Percentiles rank a stretch among this genome's conserved stretches.
phyloP scores from a whole-genome alignment of 2,113 vertebrate genomes.

The Mus pahari region DNA sequence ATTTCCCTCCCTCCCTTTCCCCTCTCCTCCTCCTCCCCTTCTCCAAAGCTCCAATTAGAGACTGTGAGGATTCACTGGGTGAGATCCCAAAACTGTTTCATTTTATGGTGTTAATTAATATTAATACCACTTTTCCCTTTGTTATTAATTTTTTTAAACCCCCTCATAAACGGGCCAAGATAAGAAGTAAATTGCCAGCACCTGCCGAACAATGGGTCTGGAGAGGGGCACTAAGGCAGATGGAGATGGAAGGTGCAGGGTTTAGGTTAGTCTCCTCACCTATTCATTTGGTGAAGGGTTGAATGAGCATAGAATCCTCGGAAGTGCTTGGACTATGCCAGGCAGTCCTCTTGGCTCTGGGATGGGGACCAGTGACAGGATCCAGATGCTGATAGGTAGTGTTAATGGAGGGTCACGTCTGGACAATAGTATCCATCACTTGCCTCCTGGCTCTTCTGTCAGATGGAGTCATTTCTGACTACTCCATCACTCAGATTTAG shows the following conservation, averaged over 20 bases:
- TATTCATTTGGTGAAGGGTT: constrained; percentile 86
- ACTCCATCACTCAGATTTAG: constrained; percentile 91
- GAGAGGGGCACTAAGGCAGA: constrained; percentile 87
- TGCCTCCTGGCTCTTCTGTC: constrained; percentile 92
- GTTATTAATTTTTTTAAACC: constrained; percentile 85
- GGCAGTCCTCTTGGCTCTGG: constrained; percentile 89
- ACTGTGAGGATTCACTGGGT: constrained; percentile 89
- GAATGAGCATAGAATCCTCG: constrained; percentile 86
- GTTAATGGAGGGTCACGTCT: constrained; percentile 95
- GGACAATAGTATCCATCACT: constrained; percentile 96
- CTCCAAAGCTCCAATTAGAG: constrained; percentile 91
- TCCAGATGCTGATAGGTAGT: constrained; percentile 95
- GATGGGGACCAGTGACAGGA: constrained; percentile 90
- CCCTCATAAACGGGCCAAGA: constrained; percentile 88
- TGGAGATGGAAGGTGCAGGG: constrained; percentile 83
- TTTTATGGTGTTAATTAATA: constrained; percentile 91
- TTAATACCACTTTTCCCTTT: constrained; percentile 89
- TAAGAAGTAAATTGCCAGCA: constrained; percentile 93
- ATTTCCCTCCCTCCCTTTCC: constrained; percentile 65
- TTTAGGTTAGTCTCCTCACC: constrained; percentile 86
- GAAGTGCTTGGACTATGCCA: constrained; percentile 90
- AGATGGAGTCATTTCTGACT: constrained; percentile 90
- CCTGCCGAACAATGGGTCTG: constrained; percentile 90
- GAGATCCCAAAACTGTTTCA: constrained; percentile 87
- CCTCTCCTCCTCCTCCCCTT: constrained; percentile 77